Evolutionary conservation across 1,140 invertebrate genomes (phyloP).

Genomic region (Dreissena rostriformis): DNA sequence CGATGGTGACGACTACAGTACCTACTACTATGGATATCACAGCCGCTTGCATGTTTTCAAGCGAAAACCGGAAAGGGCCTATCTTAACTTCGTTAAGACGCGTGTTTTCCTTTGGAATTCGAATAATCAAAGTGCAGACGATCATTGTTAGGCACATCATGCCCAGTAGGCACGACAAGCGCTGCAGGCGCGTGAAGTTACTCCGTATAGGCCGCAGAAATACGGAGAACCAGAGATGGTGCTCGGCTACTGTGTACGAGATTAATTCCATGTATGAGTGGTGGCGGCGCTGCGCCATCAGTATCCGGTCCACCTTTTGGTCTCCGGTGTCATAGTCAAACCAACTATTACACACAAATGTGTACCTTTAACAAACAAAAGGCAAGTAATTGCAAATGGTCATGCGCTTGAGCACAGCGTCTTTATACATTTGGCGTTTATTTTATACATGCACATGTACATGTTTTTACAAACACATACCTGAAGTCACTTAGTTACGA

Average conservation of each 20-base stretch:
- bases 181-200: constrained; percentile 69
- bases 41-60: constrained; percentile 51
- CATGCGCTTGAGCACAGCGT: background rate
- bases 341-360: constrained; percentile 78
- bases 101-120: constrained; percentile 17
- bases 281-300: constrained; percentile 70
- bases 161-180: constrained; percentile 71
- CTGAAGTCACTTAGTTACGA: too few species aligned
- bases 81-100: constrained; percentile 37
- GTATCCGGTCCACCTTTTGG: constrained; percentile 72
- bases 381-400: background rate
- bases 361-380: constrained; percentile 66
- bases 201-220: constrained; percentile 51
- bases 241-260: constrained; percentile 62
- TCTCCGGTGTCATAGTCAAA: constrained; percentile 77
- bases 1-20: constrained; percentile 46
- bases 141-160: constrained; percentile 76
- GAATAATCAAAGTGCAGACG: constrained; percentile 74
- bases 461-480: too few species aligned
- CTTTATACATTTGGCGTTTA: too few species aligned
- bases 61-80: constrained; percentile 58
- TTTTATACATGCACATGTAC: too few species aligned
- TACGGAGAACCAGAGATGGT: constrained; percentile 64
- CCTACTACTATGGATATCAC: constrained; percentile 50
- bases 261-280: constrained; percentile 80